Evolutionary conservation across 2,888 invertebrate species (phyloP), one percentile per base, ranked within the genome.

Genomic region (Drosophila mimica): DNA sequence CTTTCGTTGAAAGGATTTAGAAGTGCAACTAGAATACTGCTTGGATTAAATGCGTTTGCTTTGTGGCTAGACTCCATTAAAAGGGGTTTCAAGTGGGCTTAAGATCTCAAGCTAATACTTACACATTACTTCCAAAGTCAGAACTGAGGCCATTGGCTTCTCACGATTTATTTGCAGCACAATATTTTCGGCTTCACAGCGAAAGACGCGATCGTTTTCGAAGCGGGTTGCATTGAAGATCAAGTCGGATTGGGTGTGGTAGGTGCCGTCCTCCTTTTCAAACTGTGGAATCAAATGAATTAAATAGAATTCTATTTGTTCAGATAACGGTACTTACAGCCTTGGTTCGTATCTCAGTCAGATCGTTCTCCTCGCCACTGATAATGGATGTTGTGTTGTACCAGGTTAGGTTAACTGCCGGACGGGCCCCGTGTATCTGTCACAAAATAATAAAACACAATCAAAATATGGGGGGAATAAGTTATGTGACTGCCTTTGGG

Each of bases 91-190:
- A 20, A 20, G 43, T 20, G 6, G 11, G 7, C 1, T 46, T 20
- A 20, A 46, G 6, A 31, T 28, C 4, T 40, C 20, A 94, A 93
- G 84, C 15, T 28, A 20, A n/a, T 61, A 92, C 97, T 96, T 95
- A 98, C 98, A 98, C 94, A 97, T 95, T 71, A 98, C 97, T 93
- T 97, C 97, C 71, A 98, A 94, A 52, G 95, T 95, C 49, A 95
- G 94, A 11, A 95, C 95, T 38, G 95, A 95, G 77, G 96, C 95
- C 92, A 97, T 94, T 3, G 97, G 96, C 66, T 96, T 95, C 87
- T 97, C 96, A 49, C 95, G 95, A 76, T 96, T 95, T 68, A 95
- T 94, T 78, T 94, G 93, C 91, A 96, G 96, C 58, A 98, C 97
- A 75, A 96, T 94, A 93, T 98, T 98, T 81, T 96, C 95, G 0